Evolutionary conservation across 2,113 vertebrate genomes (phyloP), one percentile per base, ranked within the genome.

Genomic region (Chascanopsetta lugubris): DNA sequence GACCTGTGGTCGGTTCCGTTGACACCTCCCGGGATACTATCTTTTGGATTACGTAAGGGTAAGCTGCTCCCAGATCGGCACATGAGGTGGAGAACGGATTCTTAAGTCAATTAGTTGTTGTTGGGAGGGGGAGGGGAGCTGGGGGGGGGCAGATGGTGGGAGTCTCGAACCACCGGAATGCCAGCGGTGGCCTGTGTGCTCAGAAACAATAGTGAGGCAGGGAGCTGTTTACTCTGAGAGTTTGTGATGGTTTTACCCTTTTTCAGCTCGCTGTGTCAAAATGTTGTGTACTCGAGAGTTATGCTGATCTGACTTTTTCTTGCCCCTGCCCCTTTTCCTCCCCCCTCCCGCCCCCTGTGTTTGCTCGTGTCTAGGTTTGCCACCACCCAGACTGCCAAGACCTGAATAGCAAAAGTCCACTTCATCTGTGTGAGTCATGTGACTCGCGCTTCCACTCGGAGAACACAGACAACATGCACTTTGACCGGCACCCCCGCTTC

Each of bases 401-500:
- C 85, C 92, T 95, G 87, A 95, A 94, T 83, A 70, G 8, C 85
- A 91, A 88, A 60, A 79, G 89, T 40, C 95, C 96, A 20, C 93
- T 96, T 49, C 93, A 92, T 88, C 91, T 95, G 80, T 95, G 96
- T 36, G 94, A 96, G 87, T 92, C 90, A 91, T 96, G 96, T 54
- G 94, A 97, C 89, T 63, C 92, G 42, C 93, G 82, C 78, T 92
- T 93, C 85, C 96, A 96, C 83, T 86, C 83, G 1, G 88, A 91
- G 66, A 89, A 85, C 69, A 73, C 84, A 9, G 90, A 92, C 84
- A 55, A 88, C 81, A 94, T 95, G 94, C 95, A 94, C 87, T 95
- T 95, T 53, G 94, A 96, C 18, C 88, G 95, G 29, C 96, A 95
- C 51, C 90, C 96, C 53, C 94, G 93, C 85, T 95, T 98, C 1